Evolutionary conservation across 1,140 invertebrate species (phyloP).

Genomic region (Papilio polytes): DNA sequence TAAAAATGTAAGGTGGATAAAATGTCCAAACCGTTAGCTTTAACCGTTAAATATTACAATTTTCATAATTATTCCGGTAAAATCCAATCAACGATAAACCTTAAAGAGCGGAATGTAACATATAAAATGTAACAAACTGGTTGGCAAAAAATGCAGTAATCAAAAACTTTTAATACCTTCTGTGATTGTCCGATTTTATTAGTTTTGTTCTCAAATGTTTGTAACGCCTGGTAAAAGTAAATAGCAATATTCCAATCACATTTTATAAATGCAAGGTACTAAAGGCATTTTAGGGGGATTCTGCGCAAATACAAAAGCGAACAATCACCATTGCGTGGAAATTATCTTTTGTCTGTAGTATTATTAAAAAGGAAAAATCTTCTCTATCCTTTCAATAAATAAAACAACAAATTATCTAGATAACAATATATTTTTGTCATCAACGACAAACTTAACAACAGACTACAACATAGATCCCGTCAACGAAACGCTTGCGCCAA

Average conservation of each 20-base stretch:
- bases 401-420: constrained; percentile 71
- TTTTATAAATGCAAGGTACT: neutral
- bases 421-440: constrained; percentile 83
- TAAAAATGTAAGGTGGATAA: neutral
- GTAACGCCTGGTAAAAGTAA: neutral
- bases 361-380: neutral
- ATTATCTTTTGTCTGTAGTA: neutral
- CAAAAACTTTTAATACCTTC: neutral
- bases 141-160: neutral
- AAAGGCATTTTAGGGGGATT: neutral
- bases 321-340: too few species aligned
- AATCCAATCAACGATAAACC: too few species aligned
- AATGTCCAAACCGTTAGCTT: too few species aligned
- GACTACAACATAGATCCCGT: constrained; percentile 78
- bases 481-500: constrained; percentile 71
- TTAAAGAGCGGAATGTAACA: neutral
- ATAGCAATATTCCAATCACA: neutral
- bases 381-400: constrained; percentile 41
- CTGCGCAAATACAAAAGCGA: neutral
- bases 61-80: too few species aligned
- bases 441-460: constrained; percentile 84
- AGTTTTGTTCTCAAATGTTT: neutral
- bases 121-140: neutral
- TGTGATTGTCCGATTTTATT: neutral
- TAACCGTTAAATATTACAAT: too few species aligned